Conservation (phyloP, 2,113 vertebrate species). For the Microtus ochrogaster region DNA sequence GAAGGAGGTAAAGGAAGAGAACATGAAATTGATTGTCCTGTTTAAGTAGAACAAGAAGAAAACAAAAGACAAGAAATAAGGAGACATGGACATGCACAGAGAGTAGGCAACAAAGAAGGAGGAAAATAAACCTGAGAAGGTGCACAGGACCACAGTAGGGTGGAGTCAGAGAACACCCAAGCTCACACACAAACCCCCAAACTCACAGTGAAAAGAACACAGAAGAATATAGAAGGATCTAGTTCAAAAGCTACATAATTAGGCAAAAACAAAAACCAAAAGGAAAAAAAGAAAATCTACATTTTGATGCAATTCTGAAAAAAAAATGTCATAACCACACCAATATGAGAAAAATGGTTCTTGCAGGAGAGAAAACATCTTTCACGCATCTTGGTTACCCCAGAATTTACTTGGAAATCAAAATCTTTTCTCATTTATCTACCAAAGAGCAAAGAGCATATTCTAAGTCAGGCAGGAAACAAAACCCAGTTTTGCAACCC, state of each 20-base stretch:
- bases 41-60: slow-evolving; percentile 16
- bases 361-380: not conserved
- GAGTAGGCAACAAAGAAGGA: not conserved
- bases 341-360: slow-evolving; percentile 11
- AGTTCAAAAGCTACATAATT: not conserved
- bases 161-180: not conserved
- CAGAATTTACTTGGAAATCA: slow-evolving; percentile 42
- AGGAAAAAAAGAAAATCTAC: not conserved
- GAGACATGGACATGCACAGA: not conserved
- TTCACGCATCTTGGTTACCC: not conserved
- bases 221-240: not conserved
- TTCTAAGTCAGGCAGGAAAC: slow-evolving; percentile 16
- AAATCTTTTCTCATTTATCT: slow-evolving; percentile 20
- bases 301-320: slow-evolving; percentile 7
- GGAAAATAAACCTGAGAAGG: not conserved
- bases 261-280: not conserved
- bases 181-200: not conserved
- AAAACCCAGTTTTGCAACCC: slow-evolving; percentile 6
- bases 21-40: not conserved
- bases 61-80: not conserved
- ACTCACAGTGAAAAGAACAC: not conserved
- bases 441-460: not conserved
- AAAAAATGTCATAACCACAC: not conserved
- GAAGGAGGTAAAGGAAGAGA: not conserved
- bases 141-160: not conserved